phyloP scores from a whole-genome alignment of 2,797 vertebrate species.

The Pempheris klunzingeri region DNA sequence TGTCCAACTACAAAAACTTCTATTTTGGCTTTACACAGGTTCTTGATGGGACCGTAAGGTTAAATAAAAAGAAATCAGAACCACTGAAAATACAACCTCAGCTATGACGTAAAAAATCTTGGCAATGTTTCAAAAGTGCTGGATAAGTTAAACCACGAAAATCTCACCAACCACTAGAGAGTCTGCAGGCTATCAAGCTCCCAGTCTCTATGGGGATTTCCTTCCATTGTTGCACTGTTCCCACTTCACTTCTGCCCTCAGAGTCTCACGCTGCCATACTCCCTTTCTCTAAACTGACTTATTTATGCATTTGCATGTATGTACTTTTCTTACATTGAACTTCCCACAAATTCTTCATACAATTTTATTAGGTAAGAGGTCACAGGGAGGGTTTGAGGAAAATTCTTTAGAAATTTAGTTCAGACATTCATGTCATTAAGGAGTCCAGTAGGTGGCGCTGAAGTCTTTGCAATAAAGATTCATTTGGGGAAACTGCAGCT shows the following conservation, averaged over 20 bases:
- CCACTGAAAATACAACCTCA: slow-evolving; percentile 10
- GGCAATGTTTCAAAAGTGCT: slow-evolving; percentile 41
- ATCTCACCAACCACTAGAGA: slow-evolving; percentile 17
- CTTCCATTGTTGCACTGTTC: slow-evolving; percentile 81
- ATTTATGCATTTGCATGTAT: background rate
- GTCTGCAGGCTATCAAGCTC: slow-evolving; percentile 56
- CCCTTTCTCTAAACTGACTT: background rate
- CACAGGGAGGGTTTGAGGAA: background rate
- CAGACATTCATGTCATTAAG: background rate
- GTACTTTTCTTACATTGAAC: background rate
- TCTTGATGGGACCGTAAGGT: background rate
- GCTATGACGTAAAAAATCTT: slow-evolving; percentile 17
- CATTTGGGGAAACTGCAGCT: background rate
- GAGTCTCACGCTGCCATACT: slow-evolving; percentile 28
- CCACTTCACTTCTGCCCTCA: slow-evolving; percentile 39
- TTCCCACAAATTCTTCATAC: background rate
- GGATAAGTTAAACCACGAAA: slow-evolving; percentile 44
- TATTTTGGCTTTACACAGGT: background rate
- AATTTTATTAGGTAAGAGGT: background rate
- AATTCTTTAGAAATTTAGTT: background rate
- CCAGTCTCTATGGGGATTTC: slow-evolving; percentile 77
- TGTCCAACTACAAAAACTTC: background rate
- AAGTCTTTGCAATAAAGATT: slow-evolving; percentile 1
- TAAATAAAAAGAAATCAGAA: background rate
- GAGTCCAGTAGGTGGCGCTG: slow-evolving; percentile 67